Base-by-base conservation (phyloP, 1,140 invertebrate genomes). In the Drosophila pruinosa region DNA sequence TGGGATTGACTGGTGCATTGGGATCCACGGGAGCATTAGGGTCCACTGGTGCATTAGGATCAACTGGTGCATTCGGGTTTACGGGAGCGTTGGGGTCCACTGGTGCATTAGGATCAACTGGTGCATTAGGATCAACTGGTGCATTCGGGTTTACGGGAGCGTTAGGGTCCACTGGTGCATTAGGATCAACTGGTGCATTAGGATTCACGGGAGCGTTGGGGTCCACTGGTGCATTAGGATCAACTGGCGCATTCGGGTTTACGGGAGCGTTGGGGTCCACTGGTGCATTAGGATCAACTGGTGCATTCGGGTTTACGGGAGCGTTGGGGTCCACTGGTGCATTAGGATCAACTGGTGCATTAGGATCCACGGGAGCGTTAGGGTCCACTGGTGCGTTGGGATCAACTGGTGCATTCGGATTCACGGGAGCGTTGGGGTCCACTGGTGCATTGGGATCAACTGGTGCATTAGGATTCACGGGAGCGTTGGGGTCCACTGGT, bases 391-490 rank as follows among this genome's bases (percentile, higher is more conserved):
- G 47, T 0, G 34, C 38, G 52, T 63, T 63, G 0, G 59, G 59
- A 6, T 63, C 59, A 0, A 53, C 38, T 15, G 61, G 61, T 5
- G 36, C 47, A n/a, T 52, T 62, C 1, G 58, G 58, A 3, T 45
- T n/a, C 0, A 59, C 56, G 15, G 26, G 64, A 3, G 38, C 56
- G 6, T 53, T 64, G 0, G 73, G 63, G 0, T 48, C 39, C 0
- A 63, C 58, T 47, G 73, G 57, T 7, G 56, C 36, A 5, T 52
- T 36, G 0, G 72, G 72, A n/a, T 64, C 41, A 0, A 69, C 65
- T 28, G 72, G 53, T n/a, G 54, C 64, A 3, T 59, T 75, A 0
- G 72, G 65, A 22, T 48, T 41, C 0, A 59, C 47, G 21, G 50
- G 41, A 0, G 22, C 56, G 1, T 53, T 61, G 2, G 64, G 56